Base-by-base conservation (phyloP, 2,113 vertebrate genomes). In the Peromyscus polionotus region DNA sequence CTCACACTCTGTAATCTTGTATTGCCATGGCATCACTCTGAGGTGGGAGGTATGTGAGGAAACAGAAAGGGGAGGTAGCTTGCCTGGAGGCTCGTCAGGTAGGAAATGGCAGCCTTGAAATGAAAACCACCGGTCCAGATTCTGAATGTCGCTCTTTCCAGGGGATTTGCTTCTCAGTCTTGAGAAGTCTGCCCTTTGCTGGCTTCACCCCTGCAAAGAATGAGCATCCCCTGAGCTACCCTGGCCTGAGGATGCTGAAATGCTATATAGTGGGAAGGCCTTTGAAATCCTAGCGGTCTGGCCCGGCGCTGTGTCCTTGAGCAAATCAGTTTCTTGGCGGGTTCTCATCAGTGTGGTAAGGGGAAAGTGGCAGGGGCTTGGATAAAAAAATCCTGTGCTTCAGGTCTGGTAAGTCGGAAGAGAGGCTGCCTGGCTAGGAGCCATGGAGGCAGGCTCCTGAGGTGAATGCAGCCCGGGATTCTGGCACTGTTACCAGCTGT, bases 331-430 rank as follows among this genome's bases (percentile, higher is more conserved):
- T 12, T 97, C 94, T 92, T 42, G 67, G 80, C 88, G 39, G 72
- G 42, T 89, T 61, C 73, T 95, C 76, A 94, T 83, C 88, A 91
- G 51, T 91, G 72, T 68, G 83, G 80, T 68, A 76, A 75, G 72
- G 81, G 86, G 85, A 93, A 84, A 81, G 48, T 87, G 77, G 94
- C 89, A 96, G 93, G 88, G 81, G n/a, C 95, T 80, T 85, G 96
- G 68, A 70, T 89, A 70, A 54, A 65, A 65, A 95, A 75, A n/a
- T 94, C 93, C 81, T 16, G 48, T 73, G 61, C 67, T 91, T 80
- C 80, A 88, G 31, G 36, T 81, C 94, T 83, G 88, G 63, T 95
- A 96, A 91, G 42, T 91, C 67, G 42, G 73, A n/a, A 57, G 84
- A 92, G 88, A 97, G 33, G 22, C 65, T 92, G 65, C 24, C 91